These are phyloP conservation scores for Allophyes oxyacanthae DNA, from an alignment of 2,888 invertebrate species.

Conservation along the genomic window DNA sequence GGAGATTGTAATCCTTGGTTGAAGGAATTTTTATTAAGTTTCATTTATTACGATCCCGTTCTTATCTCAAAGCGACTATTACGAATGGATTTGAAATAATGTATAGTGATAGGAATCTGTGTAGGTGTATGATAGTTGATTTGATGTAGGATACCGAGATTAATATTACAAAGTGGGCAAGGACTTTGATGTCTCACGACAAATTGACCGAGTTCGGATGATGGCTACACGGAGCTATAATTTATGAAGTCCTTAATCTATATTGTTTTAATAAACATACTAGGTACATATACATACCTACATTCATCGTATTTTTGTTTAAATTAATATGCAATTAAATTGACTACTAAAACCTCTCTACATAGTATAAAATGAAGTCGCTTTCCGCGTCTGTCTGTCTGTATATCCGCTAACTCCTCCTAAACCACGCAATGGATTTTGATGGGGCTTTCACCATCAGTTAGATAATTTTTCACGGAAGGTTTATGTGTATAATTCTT, in stretches of 20 bases:
- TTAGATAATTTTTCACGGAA: too few species aligned
- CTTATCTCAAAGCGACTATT: slow-evolving; percentile 51
- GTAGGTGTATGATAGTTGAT: slow-evolving; percentile 73
- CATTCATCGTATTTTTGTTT: too few species aligned
- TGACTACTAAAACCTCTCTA: too few species aligned
- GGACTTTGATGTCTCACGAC: slow-evolving; percentile 77
- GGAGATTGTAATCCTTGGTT: slow-evolving; percentile 51
- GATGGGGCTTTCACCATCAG: too few species aligned
- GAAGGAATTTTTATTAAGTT: slow-evolving; percentile 58
- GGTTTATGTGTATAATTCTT: too few species aligned
- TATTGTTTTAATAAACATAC: too few species aligned
- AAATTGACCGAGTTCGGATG: slow-evolving; percentile 65
- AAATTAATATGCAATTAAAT: too few species aligned
- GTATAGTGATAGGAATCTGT: slow-evolving; percentile 62
- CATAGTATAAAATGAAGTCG: too few species aligned
- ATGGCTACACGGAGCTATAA: slow-evolving; percentile 45
- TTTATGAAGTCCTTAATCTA: slow-evolving; percentile 1
- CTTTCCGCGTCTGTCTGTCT: too few species aligned
- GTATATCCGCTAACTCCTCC: too few species aligned
- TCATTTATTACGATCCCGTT: slow-evolving; percentile 52
- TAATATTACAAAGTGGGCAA: slow-evolving; percentile 76
- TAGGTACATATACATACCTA: too few species aligned
- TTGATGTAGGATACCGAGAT: slow-evolving; percentile 71
- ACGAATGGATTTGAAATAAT: slow-evolving; percentile 62
- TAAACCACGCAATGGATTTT: too few species aligned